Evolutionary conservation across 2,113 vertebrate genomes (phyloP), one percentile per base, ranked within the genome.

Genomic region (Perccottus glenii): DNA sequence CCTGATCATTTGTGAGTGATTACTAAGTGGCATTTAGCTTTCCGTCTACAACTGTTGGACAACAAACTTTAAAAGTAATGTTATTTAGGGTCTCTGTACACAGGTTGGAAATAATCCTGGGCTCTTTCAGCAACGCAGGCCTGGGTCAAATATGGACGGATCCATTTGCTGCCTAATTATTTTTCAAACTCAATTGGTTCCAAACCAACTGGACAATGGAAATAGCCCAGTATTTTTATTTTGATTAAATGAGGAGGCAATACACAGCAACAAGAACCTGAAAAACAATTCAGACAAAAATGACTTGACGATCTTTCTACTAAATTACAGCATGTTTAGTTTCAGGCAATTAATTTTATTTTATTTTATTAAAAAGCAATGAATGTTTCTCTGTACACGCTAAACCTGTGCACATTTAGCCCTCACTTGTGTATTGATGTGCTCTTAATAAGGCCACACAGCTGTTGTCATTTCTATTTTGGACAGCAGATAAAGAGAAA

Each of bases 1-100:
- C 68, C 70, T 78, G 80, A 62, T 86, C 56, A 85, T 85, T 78
- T 87, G 80, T 81, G 77, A 88, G 68, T 75, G 78, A 78, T 73
- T 80, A 81, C 78, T 70, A 57, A 64, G 61, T 68, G 48, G 15
- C 32, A 81, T 74, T 70, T 58, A 58, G 75, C 77, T 83, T 53
- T 60, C 14, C 19, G 53, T 53, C 33, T 51, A 59, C 80, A 70
- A 64, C 64, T 75, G 48, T 50, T 81, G 63, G 66, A 79, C 32
- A 45, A 60, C 73, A 74, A 77, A 64, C 58, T 35, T 32, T 53
- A 7, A 53, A 53, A 35, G 51, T 32, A 33, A 53, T 12, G 19
- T 27, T 27, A 27, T 27, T 27, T 27, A 27, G 19, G 19, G 19
- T 27, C 19, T 27, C 19, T 27, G 19, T 27, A 27, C 19, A 27